phyloP scores from a whole-genome alignment of 2,113 vertebrate genomes.

The Chionomys nivalis region DNA sequence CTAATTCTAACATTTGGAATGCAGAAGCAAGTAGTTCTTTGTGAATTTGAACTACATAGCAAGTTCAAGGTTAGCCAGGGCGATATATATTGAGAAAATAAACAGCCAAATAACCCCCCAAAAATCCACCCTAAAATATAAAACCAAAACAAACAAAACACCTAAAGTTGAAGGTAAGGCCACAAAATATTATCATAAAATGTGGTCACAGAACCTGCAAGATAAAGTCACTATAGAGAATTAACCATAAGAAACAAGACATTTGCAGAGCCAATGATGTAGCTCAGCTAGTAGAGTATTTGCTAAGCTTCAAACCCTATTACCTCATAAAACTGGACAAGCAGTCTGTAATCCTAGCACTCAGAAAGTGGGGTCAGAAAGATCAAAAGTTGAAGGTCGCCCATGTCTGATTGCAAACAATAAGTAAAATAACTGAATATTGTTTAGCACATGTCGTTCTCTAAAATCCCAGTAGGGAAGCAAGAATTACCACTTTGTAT shows the following conservation, averaged over 20 bases:
- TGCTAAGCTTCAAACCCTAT: background rate
- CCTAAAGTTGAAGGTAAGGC: background rate
- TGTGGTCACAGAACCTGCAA: background rate
- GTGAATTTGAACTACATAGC: background rate
- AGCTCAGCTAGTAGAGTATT: background rate
- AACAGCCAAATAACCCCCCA: background rate
- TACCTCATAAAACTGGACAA: background rate
- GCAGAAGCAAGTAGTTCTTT: background rate
- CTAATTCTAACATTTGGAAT: background rate
- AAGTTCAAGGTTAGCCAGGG: background rate
- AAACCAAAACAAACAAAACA: background rate
- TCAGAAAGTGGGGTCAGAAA: background rate
- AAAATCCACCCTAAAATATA: background rate
- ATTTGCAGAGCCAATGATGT: background rate
- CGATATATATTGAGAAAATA: background rate
- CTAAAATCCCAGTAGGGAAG: background rate
- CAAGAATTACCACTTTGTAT: background rate
- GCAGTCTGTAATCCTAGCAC: background rate
- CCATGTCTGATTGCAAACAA: background rate
- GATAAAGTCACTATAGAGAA: background rate
- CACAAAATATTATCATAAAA: background rate
- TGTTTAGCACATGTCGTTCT: accelerated
- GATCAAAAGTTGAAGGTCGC: background rate
- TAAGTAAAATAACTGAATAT: background rate
- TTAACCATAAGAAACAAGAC: background rate